Conservation (phyloP, 2,888 invertebrate species). For the Tanytarsus gracilentus region DNA sequence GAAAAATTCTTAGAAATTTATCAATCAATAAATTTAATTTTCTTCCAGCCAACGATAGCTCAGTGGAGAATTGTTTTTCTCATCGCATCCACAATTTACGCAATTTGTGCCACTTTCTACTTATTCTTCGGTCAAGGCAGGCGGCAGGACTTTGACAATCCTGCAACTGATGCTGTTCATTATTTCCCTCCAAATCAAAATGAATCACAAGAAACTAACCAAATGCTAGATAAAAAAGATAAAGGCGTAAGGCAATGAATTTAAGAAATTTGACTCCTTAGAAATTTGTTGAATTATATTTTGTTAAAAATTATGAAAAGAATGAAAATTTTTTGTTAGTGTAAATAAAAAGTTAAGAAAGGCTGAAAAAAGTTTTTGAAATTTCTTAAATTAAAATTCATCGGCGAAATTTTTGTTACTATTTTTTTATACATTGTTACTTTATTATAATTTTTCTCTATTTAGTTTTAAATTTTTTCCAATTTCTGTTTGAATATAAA, state of each 20-base stretch:
- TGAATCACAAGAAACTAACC: not conserved
- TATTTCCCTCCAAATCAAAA: not conserved
- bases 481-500: too few relatives aligned
- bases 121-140: constrained; percentile 68
- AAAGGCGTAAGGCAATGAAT: not conserved
- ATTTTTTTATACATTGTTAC: too few relatives aligned
- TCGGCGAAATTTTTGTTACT: too few relatives aligned
- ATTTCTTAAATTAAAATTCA: too few relatives aligned
- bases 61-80: constrained; percentile 85
- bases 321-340: too few relatives aligned
- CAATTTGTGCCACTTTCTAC: constrained; percentile 70
- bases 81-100: constrained; percentile 70
- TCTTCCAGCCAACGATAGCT: constrained; percentile 66
- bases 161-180: constrained; percentile 36
- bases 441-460: too few relatives aligned
- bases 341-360: too few relatives aligned
- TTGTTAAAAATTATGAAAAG: too few relatives aligned
- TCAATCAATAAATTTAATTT: constrained; percentile 1
- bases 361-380: too few relatives aligned
- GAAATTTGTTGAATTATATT: not conserved
- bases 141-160: constrained; percentile 77
- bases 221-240: not conserved
- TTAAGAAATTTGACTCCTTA: not conserved
- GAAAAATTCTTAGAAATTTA: constrained; percentile 5
- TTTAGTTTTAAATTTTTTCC: too few relatives aligned